Evolutionary conservation across 1,140 invertebrate species (phyloP), one percentile per base, ranked within the genome.

Genomic region (Polypedilum pembai): DNA sequence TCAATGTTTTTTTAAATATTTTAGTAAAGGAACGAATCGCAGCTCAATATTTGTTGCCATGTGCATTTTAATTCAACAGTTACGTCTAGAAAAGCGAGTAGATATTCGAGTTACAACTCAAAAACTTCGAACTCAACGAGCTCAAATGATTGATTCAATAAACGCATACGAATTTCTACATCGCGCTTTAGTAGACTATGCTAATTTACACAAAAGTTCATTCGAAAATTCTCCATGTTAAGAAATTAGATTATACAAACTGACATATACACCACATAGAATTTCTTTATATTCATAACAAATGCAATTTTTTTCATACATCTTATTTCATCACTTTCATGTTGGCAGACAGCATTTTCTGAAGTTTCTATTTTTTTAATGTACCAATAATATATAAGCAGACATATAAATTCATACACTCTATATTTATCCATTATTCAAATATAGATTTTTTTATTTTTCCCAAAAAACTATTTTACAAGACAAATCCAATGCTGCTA

Each of bases 121-220:
- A 76, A 94, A 94, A 82, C 84, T 95, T 76, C 86, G 93, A 79
- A 90, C 91, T 77, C 93, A 95, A 81, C 85, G 94, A 79, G 89
- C 90, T 77, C 88, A 74, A 63, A 10, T 12, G 15, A 75, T 80
- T 79, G 77, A 45, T 78, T 88, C 89, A 17, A 84, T 94, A 93
- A 88, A 92, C 80, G 93, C 95, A 84, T 95, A 94, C 82, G 93
- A 95, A 87, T 95, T 95, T 85, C 85, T 94, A 78, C 91, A 95
- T 85, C 90, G 92, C 83, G 92, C 92, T 81, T 91, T 95, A 81
- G 87, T 93, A 75, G 94, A 94, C 83, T 95, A 94, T 82, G 89
- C 92, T 76, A 93, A 95, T 82, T 86, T 94, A 77, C 92, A 94
- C 84, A 91, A 91, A 80, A 80, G 89, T 75, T 85, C 84, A 73